Evolutionary conservation across 1,140 invertebrate genomes (phyloP).

Genomic region (Mactra quadrangularis): DNA sequence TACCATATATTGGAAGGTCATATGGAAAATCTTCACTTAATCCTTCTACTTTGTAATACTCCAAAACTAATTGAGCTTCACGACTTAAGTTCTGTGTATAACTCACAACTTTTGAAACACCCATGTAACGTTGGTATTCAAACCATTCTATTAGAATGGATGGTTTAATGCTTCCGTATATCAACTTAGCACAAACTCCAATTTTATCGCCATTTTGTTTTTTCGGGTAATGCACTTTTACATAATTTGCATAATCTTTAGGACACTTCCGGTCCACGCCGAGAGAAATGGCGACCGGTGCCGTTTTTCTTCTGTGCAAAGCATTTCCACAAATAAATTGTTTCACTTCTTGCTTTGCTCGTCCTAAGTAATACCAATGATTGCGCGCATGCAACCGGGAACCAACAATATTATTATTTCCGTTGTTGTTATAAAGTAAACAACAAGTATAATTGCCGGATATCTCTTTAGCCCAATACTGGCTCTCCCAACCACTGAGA

Average conservation of each 20-base stretch:
- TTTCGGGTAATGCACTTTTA: slow-evolving; percentile 2
- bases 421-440: background rate
- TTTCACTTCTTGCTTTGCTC: slow-evolving; percentile 11
- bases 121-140: background rate
- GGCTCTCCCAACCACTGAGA: slow-evolving; percentile 19
- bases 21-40: background rate
- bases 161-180: background rate
- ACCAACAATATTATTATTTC: background rate
- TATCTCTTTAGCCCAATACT: background rate
- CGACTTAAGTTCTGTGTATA: background rate
- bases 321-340: slow-evolving; percentile 12
- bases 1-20: background rate
- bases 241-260: slow-evolving; percentile 3
- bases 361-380: slow-evolving; percentile 10
- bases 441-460: slow-evolving; percentile 1
- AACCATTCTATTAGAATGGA: background rate
- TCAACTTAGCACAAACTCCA: slow-evolving; percentile 17
- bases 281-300: background rate
- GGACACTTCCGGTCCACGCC: background rate
- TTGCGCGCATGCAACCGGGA: background rate
- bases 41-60: background rate
- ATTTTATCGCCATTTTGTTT: background rate
- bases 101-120: background rate
- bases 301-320: background rate
- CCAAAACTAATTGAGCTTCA: background rate